Base-by-base conservation (phyloP, 2,888 invertebrate species). In the Eupithecia vulgata region DNA sequence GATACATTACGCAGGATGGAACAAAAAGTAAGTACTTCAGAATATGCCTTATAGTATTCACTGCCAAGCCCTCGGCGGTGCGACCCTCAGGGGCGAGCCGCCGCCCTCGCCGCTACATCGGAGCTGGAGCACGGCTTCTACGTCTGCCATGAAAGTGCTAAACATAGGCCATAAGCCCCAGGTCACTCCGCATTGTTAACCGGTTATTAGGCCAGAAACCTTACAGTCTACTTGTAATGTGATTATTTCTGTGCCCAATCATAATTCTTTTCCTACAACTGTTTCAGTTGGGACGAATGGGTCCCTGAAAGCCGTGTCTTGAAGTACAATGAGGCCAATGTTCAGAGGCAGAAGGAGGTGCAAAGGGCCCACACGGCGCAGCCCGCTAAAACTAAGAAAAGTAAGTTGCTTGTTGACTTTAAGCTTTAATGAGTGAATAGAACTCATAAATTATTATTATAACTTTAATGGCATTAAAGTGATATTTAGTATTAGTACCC, bases 1-100 rank as follows among this genome's bases (percentile, higher is more conserved):
- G 75, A 98, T 99, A 79, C 99, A 99, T 91, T 99, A 99, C 90
- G 98, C 98, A 80, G 99, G 99, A 2, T 99, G 99, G 99, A 99
- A 98, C 88, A 99, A 99, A 95, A 99, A 98, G 98, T 99, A 95
- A 94, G 95, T 90, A n/a, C n/a, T n/a, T n/a, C n/a, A n/a, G n/a
- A n/a, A n/a, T n/a, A n/a, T n/a, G n/a, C n/a, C n/a, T n/a, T n/a
- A n/a, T n/a, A n/a, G n/a, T n/a, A n/a, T n/a, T n/a, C n/a, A n/a
- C n/a, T n/a, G n/a, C n/a, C n/a, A n/a, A n/a, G n/a, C n/a, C n/a
- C n/a, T n/a, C n/a, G n/a, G n/a, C n/a, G n/a, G n/a, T n/a, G n/a
- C n/a, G n/a, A n/a, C n/a, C n/a, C n/a, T n/a, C n/a, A n/a, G n/a
- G n/a, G n/a, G n/a, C n/a, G n/a, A n/a, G n/a, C n/a, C n/a, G n/a